phyloP scores from a whole-genome alignment of 2,113 vertebrate genomes.

The Otocyon megalotis region DNA sequence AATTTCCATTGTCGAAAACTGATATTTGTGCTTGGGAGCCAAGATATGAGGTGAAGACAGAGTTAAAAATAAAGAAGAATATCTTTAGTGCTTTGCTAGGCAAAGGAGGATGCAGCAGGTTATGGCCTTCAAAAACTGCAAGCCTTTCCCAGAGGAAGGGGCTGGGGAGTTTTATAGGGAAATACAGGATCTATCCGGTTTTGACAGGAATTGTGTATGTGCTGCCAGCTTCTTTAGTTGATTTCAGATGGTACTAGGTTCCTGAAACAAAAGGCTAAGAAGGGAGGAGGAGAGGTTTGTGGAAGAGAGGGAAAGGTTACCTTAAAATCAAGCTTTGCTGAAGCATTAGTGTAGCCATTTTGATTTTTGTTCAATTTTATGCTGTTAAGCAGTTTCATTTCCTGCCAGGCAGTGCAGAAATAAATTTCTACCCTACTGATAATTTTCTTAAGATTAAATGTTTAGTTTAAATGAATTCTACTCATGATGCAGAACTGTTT shows the following conservation, averaged over 20 bases:
- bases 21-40: neutral
- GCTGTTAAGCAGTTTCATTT: neutral
- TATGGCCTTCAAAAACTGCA: neutral
- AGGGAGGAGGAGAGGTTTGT: neutral
- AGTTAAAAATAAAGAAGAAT: neutral
- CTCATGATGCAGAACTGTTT: neutral
- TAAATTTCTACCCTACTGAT: neutral
- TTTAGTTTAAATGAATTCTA: neutral
- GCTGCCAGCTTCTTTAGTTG: neutral
- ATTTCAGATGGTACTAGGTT: neutral
- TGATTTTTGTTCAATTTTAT: neutral
- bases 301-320: neutral
- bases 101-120: neutral
- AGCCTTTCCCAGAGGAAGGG: neutral
- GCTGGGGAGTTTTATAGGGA: neutral
- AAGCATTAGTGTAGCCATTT: neutral
- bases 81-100: neutral
- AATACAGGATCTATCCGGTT: neutral
- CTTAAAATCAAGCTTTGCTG: neutral
- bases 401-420: neutral
- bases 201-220: neutral
- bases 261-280: neutral
- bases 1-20: neutral
- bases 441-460: neutral
- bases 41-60: neutral